Evolutionary conservation across 2,113 vertebrate genomes (phyloP), one percentile per base, ranked within the genome.

Genomic region (Spermophilus dauricus): DNA sequence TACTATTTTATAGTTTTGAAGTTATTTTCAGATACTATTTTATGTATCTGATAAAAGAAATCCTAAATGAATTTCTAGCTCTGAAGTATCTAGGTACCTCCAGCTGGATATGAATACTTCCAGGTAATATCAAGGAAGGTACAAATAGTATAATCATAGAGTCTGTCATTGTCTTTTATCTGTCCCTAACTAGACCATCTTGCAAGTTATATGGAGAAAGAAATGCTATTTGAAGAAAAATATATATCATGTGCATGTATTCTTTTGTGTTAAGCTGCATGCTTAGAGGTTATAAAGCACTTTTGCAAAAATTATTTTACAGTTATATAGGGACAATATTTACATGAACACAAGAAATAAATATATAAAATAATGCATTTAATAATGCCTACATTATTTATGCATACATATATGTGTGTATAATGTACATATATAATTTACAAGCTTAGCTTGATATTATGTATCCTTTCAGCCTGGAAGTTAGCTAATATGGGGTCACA

Each of bases 171-270:
- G 18, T 81, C 39, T 22, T 69, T 94, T 37, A 30, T 63, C 39
- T 94, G 6, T 76, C 30, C 14, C 32, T 72, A 61, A 48, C 24
- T 53, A 48, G 32, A 45, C 22, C 56, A 94, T 89, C n/a, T 89
- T 63, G 28, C 2, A 86, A 76, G 13, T 65, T 90, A 51, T 37
- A 77, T 34, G 20, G n/a, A 82, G 16, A 37, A 83, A 18, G 14
- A 94, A 91, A 91, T 84, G 2, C 37, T 81, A 37, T 69, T 12
- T 84, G 42, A 97, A 86, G 51, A 86, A 95, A 88, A 83, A 45
- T 73, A 75, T 32, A 2, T 58, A 26, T 75, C 58, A 3, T 85
- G 24, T 84, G 5, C 53, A 77, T 86, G 5, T 56, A 56, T 83
- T 89, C 9, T 75, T 34, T 24, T 24, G 39, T 32, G 9, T 67